Percentiles rank a stretch among this genome's conserved stretches.
phyloP scores from a whole-genome alignment of 2,888 invertebrate species.

The Heliconius hortense region DNA sequence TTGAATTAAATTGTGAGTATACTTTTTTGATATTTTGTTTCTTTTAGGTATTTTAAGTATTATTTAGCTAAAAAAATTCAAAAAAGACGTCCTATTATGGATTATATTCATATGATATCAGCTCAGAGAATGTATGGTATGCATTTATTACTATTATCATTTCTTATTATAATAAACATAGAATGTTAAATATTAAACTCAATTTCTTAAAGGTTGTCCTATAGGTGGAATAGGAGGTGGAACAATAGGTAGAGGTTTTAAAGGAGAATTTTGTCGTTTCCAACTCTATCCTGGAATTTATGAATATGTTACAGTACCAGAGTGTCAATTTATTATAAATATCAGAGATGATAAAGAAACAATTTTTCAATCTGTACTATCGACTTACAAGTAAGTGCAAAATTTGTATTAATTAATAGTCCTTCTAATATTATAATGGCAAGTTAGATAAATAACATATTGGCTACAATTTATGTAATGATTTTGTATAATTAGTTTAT shows the following conservation, averaged over 20 bases:
- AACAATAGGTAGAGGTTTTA: slow-evolving; percentile 94
- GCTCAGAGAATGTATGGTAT: slow-evolving; percentile 93
- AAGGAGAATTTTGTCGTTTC: slow-evolving; percentile 96
- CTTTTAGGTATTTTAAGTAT: slow-evolving; percentile 87
- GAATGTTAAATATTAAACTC: slow-evolving; percentile 5
- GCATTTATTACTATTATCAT: slow-evolving; percentile 45
- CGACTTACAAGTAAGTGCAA: slow-evolving; percentile 85
- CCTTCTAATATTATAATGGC: no score
- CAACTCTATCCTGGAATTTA: slow-evolving; percentile 94
- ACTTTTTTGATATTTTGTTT: slow-evolving; percentile 8
- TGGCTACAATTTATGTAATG: no score
- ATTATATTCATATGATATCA: slow-evolving; percentile 86
- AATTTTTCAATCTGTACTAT: slow-evolving; percentile 90
- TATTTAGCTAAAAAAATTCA: slow-evolving; percentile 84
- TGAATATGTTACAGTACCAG: slow-evolving; percentile 90
- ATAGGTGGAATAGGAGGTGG: slow-evolving; percentile 80
- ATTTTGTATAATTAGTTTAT: no score
- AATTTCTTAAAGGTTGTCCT: slow-evolving; percentile 81
- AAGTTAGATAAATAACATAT: no score
- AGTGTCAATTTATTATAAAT: slow-evolving; percentile 95
- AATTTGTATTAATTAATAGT: no score
- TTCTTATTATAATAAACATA: not conserved
- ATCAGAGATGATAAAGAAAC: slow-evolving; percentile 87
- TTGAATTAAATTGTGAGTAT: no score
- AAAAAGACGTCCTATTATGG: slow-evolving; percentile 89